A percentile compares a stretch with the other conserved stretches of the same genome.
phyloP scores from a whole-genome alignment of 2,888 invertebrate species.

The Acronicta psi region DNA sequence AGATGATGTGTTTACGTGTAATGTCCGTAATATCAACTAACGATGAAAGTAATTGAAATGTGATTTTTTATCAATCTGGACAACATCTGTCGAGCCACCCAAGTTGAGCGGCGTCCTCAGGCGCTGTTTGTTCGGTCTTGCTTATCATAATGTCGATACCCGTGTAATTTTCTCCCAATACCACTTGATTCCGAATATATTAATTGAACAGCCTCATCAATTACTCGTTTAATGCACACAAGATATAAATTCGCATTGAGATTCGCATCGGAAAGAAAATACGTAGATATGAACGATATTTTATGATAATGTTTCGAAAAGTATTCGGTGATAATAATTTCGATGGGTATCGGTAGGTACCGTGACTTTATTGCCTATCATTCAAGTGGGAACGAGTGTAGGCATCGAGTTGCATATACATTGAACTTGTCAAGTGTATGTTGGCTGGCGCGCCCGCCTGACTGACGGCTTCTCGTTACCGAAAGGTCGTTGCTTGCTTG shows the following conservation, averaged over 20 bases:
- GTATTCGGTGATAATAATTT: conserved; percentile 53
- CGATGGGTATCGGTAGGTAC: conserved; percentile 50
- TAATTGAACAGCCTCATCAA: conserved; percentile 62
- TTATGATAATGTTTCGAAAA: conserved; percentile 39
- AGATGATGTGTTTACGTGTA: conserved; percentile 66
- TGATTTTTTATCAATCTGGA: conserved; percentile 71
- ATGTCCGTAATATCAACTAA: conserved; percentile 70
- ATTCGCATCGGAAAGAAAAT: conserved; percentile 35
- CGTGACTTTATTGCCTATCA: conserved; percentile 66
- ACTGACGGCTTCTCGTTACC: conserved; percentile 84
- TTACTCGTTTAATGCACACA: conserved; percentile 61
- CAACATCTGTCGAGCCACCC: conserved; percentile 78
- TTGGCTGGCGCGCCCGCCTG: conserved; percentile 60
- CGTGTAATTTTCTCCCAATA: conserved; percentile 66
- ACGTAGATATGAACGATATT: conserved; percentile 34
- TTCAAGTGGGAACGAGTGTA: conserved; percentile 64
- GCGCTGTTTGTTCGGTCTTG: conserved; percentile 35
- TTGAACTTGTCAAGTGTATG: conserved; percentile 76
- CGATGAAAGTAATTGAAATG: conserved; percentile 75
- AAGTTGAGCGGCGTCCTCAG: conserved; percentile 56
- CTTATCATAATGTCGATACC: conserved; percentile 51
- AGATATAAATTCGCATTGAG: conserved; percentile 56
- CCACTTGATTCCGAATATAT: conserved; percentile 60
- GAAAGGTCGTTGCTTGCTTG: conserved; percentile 81
- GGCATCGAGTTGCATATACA: conserved; percentile 79